These are phyloP conservation scores for Bradypus variegatus DNA, from an alignment of 2,797 vertebrate genomes.

Conservation along the genomic window DNA sequence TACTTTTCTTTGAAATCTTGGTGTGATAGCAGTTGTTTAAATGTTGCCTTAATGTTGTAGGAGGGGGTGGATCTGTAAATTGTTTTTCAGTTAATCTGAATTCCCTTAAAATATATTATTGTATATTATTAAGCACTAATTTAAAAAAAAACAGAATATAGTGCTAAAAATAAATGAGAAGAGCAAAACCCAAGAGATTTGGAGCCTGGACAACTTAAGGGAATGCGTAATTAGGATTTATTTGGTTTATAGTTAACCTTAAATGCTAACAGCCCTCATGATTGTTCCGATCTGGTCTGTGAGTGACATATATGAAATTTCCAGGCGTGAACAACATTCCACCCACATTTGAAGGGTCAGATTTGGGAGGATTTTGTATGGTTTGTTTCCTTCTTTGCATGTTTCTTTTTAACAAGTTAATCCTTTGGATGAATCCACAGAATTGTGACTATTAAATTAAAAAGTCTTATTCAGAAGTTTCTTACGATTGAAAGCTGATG, in stretches of 20 bases:
- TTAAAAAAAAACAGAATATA: constrained; percentile 16
- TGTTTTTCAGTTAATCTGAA: constrained; percentile 25
- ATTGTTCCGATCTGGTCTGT: neutral
- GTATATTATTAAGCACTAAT: constrained; percentile 16
- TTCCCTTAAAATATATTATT: constrained; percentile 22
- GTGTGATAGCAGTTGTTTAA: neutral
- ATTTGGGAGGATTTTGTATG: neutral
- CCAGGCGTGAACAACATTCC: neutral
- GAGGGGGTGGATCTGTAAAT: neutral
- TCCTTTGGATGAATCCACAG: neutral
- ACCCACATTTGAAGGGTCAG: neutral
- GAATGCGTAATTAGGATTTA: constrained; percentile 52
- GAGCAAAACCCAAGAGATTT: constrained; percentile 40
- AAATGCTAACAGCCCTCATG: neutral
- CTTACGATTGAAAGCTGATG: constrained; percentile 11
- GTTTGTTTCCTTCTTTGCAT: constrained; percentile 10
- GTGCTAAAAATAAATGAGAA: constrained; percentile 52
- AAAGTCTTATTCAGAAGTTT: constrained; percentile 14
- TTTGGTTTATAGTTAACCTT: constrained; percentile 22
- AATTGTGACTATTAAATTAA: constrained; percentile 2
- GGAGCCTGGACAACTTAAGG: constrained; percentile 34
- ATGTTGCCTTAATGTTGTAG: neutral
- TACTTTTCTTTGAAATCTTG: neutral
- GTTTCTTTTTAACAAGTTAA: constrained; percentile 28
- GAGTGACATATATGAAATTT: constrained; percentile 11